phyloP scores from a whole-genome alignment of 30 jellyfish, hydroid and myxozoan genomes.

The Haliclystus octoradiatus region DNA sequence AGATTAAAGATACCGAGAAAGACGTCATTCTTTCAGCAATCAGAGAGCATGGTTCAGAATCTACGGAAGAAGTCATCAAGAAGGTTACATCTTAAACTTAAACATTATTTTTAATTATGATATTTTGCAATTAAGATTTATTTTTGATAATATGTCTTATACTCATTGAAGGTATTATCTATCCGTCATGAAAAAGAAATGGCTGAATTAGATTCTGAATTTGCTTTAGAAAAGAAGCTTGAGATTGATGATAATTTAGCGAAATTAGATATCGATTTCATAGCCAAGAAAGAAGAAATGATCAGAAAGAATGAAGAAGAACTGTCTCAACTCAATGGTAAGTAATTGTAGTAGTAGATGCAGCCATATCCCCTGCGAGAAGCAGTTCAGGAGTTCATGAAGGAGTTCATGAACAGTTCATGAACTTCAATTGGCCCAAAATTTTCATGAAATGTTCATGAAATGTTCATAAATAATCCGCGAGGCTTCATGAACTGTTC shows the following conservation, averaged over 20 bases:
- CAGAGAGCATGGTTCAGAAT: constrained; percentile 81
- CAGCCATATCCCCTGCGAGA: no score
- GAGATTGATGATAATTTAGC: constrained; percentile 70
- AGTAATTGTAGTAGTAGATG: not conserved
- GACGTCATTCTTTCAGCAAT: constrained; percentile 80
- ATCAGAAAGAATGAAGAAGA: constrained; percentile 66
- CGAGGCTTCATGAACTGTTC: no score
- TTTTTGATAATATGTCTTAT: not conserved
- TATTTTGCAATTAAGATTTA: not conserved
- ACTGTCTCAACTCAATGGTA: constrained; percentile 59
- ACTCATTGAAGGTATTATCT: constrained; percentile 52
- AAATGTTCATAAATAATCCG: no score
- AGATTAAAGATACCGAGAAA: constrained; percentile 74
- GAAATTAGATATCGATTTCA: constrained; percentile 58
- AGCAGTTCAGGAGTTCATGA: no score
- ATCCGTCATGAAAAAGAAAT: constrained; percentile 79
- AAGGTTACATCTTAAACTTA: constrained; percentile 30
- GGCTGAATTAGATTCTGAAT: constrained; percentile 48
- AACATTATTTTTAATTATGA: not conserved
- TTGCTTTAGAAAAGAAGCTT: constrained; percentile 60
- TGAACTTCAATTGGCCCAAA: no score
- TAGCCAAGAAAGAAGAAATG: constrained; percentile 59
- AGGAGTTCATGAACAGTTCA: no score
- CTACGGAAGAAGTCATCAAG: constrained; percentile 71
- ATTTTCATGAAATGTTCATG: no score